Conservation (phyloP, 2,888 invertebrate species). For the Lymantria dispar region DNA sequence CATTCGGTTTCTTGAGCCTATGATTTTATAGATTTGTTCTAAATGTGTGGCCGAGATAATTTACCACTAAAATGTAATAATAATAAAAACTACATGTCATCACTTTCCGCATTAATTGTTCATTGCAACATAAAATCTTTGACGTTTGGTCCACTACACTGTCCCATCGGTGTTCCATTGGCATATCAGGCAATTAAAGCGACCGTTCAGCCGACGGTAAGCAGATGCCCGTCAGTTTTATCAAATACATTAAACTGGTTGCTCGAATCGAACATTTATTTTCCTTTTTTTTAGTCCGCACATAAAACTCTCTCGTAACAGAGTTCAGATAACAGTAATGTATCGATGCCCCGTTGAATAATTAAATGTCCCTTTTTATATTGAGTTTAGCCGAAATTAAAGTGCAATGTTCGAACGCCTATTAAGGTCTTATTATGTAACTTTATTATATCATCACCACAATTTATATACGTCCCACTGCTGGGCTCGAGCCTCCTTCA, state of each 20-base stretch:
- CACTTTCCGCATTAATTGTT: slow-evolving; percentile 19
- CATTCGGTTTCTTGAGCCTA: too few relatives aligned
- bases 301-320: slow-evolving; percentile 64
- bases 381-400: slow-evolving; percentile 49
- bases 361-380: slow-evolving; percentile 71
- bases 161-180: slow-evolving; percentile 49
- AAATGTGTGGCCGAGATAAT: too few relatives aligned
- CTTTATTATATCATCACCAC: too few relatives aligned
- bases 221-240: slow-evolving; percentile 79
- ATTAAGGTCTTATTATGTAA: too few relatives aligned
- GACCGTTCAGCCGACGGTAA: slow-evolving; percentile 62
- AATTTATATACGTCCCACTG: too few relatives aligned
- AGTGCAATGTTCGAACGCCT: slow-evolving; percentile 42
- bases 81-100: slow-evolving; percentile 18
- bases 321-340: slow-evolving; percentile 71
- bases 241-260: slow-evolving; percentile 80
- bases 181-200: slow-evolving; percentile 78
- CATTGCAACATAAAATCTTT: slow-evolving; percentile 40
- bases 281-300: slow-evolving; percentile 53
- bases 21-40: too few relatives aligned
- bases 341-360: slow-evolving; percentile 68
- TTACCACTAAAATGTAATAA: too few relatives aligned
- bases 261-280: slow-evolving; percentile 70
- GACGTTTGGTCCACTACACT: slow-evolving; percentile 48
- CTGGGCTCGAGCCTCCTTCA: too few relatives aligned